Evolutionary conservation across 1,140 invertebrate genomes (phyloP).

Genomic region (Cataglyphis hispanica): DNA sequence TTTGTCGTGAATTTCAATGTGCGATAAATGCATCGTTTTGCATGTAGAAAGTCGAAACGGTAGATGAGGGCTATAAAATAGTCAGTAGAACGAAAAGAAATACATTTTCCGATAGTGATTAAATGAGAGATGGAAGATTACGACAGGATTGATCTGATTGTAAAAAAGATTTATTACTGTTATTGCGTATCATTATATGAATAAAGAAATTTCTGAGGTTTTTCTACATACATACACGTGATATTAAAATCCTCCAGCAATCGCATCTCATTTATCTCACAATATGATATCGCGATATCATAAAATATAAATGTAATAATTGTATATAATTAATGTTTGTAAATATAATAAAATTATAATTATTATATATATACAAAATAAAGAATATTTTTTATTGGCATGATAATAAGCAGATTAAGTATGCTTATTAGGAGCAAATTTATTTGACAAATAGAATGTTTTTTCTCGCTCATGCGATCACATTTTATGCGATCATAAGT

Average conservation of each 20-base stretch:
- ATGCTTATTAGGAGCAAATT: not conserved
- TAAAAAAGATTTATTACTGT: not conserved
- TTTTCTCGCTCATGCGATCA: not conserved
- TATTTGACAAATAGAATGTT: constrained; percentile 14
- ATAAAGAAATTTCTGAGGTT: not conserved
- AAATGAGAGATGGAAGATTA: not conserved
- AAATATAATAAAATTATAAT: not conserved
- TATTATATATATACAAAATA: too few species aligned
- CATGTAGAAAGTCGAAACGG: constrained; percentile 10
- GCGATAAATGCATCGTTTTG: constrained; percentile 4
- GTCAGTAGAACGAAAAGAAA: too few species aligned
- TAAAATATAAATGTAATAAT: too few species aligned
- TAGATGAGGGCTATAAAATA: not conserved
- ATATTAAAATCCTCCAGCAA: not conserved
- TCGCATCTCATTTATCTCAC: not conserved
- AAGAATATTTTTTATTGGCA: not conserved
- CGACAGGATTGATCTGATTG: not conserved
- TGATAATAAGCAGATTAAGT: not conserved
- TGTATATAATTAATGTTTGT: too few species aligned
- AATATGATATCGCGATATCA: not conserved
- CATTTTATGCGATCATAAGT: not conserved
- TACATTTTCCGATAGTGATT: not conserved
- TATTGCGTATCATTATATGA: not conserved
- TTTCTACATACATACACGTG: not conserved
- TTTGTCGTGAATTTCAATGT: not conserved